Percentiles rank a stretch among this genome's conserved stretches.
Conservation (phyloP, 2,797 vertebrate species). For the Macropus fuliginosus region DNA sequence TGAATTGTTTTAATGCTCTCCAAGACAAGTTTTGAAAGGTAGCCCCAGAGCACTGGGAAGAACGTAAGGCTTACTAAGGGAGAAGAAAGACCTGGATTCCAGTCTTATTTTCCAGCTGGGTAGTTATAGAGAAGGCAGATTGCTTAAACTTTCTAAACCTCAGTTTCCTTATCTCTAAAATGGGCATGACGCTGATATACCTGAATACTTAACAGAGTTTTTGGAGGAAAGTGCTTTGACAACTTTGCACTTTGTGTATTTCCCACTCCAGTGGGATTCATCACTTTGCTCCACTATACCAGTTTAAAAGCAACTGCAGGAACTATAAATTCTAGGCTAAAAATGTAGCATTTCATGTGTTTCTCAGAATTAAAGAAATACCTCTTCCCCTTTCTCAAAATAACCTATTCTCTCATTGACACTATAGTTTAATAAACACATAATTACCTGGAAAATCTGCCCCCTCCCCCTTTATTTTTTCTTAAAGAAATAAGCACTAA, state of each 20-base stretch:
- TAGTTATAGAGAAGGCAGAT: background rate
- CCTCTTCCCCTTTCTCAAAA: background rate
- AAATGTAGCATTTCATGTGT: background rate
- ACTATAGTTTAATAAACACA: background rate
- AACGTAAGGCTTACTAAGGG: background rate
- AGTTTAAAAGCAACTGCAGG: background rate
- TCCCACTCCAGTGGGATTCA: background rate
- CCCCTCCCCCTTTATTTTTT: background rate
- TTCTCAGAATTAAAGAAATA: background rate
- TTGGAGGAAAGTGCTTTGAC: background rate
- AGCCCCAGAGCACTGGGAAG: background rate
- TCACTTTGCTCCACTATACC: background rate
- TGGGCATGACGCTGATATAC: background rate
- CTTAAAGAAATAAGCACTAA: slow-evolving; percentile 11
- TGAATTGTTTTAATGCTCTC: background rate
- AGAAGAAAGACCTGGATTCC: background rate
- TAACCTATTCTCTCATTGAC: background rate
- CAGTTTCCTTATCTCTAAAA: background rate
- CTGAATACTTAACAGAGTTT: background rate
- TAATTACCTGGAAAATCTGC: background rate
- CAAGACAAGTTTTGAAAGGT: background rate
- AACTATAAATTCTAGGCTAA: background rate
- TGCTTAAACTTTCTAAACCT: background rate
- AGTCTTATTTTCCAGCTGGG: background rate
- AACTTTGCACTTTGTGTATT: background rate